Conservation (phyloP, 2,888 invertebrate species). For the Escarpia spicata region DNA sequence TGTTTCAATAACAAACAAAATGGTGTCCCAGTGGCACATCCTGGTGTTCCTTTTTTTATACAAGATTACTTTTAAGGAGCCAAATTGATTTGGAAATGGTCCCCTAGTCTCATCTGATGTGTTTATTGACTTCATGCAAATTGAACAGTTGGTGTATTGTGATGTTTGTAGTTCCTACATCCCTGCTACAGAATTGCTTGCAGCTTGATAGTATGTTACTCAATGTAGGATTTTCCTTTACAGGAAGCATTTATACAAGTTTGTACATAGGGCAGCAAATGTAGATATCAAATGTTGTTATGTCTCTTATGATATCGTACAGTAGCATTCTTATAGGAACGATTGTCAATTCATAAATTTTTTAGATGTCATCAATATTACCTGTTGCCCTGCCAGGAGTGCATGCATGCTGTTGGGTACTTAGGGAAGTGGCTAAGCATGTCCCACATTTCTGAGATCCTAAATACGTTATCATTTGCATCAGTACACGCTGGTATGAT, state of each 20-base stretch:
- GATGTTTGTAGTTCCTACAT: not conserved
- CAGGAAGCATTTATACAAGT: constrained; percentile 1
- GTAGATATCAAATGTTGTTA: not conserved
- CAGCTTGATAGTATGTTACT: not conserved
- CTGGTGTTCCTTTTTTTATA: too few species aligned
- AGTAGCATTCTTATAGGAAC: not conserved
- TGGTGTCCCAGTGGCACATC: too few species aligned
- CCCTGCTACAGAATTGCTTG: not conserved
- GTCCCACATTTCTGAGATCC: not conserved
- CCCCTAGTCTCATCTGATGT: not conserved
- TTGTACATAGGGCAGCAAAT: not conserved
- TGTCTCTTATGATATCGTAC: not conserved
- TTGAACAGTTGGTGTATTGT: not conserved
- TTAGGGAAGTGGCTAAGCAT: not conserved
- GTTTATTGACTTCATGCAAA: not conserved
- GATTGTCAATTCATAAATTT: not conserved
- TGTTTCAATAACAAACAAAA: too few species aligned
- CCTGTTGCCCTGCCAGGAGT: not conserved
- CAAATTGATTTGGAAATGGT: too few species aligned
- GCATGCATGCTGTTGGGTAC: too few species aligned
- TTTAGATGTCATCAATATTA: not conserved
- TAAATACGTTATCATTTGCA: too few species aligned
- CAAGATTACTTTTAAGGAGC: too few species aligned
- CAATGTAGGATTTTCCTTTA: not conserved
- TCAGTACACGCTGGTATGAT: too few species aligned